Percentiles rank a stretch among this genome's conserved stretches.
Conservation (phyloP, 2,797 vertebrate species). For the Ficedula albicollis region DNA sequence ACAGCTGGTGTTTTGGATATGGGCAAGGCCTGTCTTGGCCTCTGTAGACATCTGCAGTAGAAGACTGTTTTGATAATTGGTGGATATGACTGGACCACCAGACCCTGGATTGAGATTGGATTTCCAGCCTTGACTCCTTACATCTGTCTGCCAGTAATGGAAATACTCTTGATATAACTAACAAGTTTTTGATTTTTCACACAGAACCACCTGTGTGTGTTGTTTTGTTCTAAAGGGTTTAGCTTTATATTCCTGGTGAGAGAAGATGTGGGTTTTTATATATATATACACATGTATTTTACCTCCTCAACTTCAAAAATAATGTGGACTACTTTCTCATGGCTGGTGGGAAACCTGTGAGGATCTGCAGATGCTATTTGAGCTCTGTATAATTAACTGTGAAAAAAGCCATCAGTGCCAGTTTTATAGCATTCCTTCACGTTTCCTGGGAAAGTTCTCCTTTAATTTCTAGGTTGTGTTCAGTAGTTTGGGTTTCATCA, state of each 20-base stretch:
- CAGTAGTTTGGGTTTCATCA: background rate
- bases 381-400: background rate
- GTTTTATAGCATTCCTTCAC: background rate
- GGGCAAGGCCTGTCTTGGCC: background rate
- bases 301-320: background rate
- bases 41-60: background rate
- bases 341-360: background rate
- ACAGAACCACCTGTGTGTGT: background rate
- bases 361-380: background rate
- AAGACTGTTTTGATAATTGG: background rate
- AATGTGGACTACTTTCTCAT: background rate
- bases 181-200: background rate
- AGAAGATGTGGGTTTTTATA: background rate
- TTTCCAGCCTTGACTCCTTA: background rate
- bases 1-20: background rate
- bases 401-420: background rate
- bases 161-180: background rate
- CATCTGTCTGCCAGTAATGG: background rate
- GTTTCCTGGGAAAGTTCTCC: background rate
- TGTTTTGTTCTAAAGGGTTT: background rate
- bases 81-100: background rate
- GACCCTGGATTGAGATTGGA: background rate
- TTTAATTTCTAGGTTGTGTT: background rate
- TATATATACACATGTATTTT: background rate
- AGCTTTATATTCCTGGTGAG: background rate